Evolutionary conservation across 1,140 invertebrate species (phyloP), one percentile per base, ranked within the genome.

Genomic region (Drosophila serrata): DNA sequence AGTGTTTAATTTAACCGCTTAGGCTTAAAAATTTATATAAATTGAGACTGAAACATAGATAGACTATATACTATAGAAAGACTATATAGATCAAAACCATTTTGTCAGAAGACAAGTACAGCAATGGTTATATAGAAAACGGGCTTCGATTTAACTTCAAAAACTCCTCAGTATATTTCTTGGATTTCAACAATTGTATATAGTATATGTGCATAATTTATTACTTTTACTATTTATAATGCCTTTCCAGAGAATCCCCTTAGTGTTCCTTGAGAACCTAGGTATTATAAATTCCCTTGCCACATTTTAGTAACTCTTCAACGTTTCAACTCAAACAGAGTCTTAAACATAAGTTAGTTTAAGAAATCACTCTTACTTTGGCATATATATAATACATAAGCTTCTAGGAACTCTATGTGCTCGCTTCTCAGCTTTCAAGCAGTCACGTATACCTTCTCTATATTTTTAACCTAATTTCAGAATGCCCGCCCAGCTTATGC

Each of bases 391-490:
- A 9, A 35, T 15, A 53, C 17, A 35, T 15, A 35, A 22, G 12
- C 15, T 17, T 9, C 31, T 22, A 0, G 9, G 4, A 53, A 35
- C 31, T 35, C 13, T 35, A 35, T 35, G 4, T 35, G 35, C 17
- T 37, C 15, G 1, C 13, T n/a, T 8, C 22, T n/a, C 8, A 37
- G 31, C 17, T 53, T 22, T 12, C 7, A 9, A 35, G n/a, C 31
- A 19, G 31, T 35, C 49, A 53, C 31, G 49, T 53, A 53, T 22
- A 53, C 19, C 49, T 24, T 56, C 33, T 24, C 33, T 24, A 37
- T 24, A 39, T 56, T 56, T 56, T 56, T 37, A 13, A 33, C 48
- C 31, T 58, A 58, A 69, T 48, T 49, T 53, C 19, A 27, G 27
- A 19, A 0, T 24, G 27, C 33, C 33, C 60, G 43, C 29, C 15